Conservation (phyloP, 2,797 vertebrate species). For the Nyctalus aviator region DNA sequence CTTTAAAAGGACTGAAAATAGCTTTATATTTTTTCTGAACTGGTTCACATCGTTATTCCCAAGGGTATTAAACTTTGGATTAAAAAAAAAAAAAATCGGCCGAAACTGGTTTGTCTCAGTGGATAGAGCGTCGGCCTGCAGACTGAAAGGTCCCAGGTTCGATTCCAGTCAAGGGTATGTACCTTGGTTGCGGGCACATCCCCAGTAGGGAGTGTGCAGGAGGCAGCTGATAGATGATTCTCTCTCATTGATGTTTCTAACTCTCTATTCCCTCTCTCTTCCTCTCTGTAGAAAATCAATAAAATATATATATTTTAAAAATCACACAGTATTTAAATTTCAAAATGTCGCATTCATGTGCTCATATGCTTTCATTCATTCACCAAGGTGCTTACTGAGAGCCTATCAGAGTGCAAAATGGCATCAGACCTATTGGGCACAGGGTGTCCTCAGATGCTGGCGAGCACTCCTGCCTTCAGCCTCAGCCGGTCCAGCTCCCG, state of each 20-base stretch:
- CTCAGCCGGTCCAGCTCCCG: constrained; percentile 82
- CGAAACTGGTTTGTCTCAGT: too few species aligned
- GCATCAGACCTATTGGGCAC: too few species aligned
- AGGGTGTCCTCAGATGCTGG: constrained; percentile 65
- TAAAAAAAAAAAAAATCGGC: not conserved
- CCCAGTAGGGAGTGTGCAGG: too few species aligned
- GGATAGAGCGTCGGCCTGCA: too few species aligned
- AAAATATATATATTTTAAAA: not conserved
- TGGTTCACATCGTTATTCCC: not conserved
- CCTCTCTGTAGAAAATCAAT: too few species aligned
- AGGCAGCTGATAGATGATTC: too few species aligned
- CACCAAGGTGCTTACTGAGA: not conserved
- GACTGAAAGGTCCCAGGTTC: too few species aligned
- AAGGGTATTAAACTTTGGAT: not conserved
- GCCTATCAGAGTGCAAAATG: not conserved
- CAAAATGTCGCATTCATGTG: not conserved
- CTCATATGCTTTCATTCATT: not conserved
- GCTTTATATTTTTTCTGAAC: not conserved
- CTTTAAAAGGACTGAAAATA: not conserved
- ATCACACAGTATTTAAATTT: not conserved
- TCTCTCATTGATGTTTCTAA: too few species aligned
- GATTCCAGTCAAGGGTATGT: too few species aligned
- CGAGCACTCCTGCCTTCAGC: constrained; percentile 70
- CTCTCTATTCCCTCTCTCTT: too few species aligned
- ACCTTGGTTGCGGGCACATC: too few species aligned